Base-by-base conservation (phyloP, 2,113 vertebrate genomes). In the Trematocara zebra region DNA sequence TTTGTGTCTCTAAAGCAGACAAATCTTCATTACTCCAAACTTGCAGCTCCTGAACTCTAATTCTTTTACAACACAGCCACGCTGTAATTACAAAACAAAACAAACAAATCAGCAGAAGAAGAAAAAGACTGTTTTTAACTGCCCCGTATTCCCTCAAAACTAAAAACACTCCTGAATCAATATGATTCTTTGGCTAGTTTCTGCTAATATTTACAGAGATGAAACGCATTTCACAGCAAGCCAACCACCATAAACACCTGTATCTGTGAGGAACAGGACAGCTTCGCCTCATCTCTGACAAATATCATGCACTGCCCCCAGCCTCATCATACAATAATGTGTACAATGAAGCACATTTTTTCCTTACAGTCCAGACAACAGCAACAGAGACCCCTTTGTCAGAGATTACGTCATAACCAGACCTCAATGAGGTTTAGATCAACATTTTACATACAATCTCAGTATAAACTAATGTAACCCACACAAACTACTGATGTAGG, bases 1-100 rank as follows among this genome's bases (percentile, higher is more conserved):
- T 49, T 89, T 72, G 53, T 78, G 57, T 83, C 49, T 88, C 69
- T 81, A 76, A 53, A 47, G 82, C 80, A 88, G 61, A 83, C 57
- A 89, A 80, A 88, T 82, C 49, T 74, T 64, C 44, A 89, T 78
- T 11, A 64, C 86, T 82, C 85, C 42, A 91, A 67, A 35, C 47
- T 51, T 42, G 59, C 88, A 86, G 84, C 91, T 90, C 90, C 31
- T 82, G 37, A 35, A 37, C 79, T 80, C 57, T 52, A 79, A 84
- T 85, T 90, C 69, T 88, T 64, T 51, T 47, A 28, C 44, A 76
- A 76, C 6, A 76, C 72, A 76, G 72, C 44, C 44, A 76, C 0
- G 0, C 44, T 31, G 23, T 51, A 17, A 76, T 18, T 26, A 76
- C 9, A 3, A 76, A 76, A 49, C 23, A 49, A 76, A 76, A 51